Base-by-base conservation (phyloP, 1,140 invertebrate species). In the Drosophila obscura region DNA sequence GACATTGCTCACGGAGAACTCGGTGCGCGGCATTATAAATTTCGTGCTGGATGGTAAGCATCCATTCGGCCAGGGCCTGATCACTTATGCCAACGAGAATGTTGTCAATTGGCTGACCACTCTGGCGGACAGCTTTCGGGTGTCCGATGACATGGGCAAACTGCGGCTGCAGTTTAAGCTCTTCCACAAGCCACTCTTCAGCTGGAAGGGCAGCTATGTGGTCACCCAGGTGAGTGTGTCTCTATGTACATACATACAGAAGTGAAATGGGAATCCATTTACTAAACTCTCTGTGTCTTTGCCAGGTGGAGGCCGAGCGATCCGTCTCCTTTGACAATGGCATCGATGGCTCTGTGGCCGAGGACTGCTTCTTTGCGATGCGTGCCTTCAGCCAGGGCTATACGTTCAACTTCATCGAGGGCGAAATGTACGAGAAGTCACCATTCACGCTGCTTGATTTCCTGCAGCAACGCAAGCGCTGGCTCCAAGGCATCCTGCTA, bases 71-170 rank as follows among this genome's bases (percentile, higher is more conserved):
- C 98, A 99, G 93, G 98, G 98, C 2, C 93, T 99, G 9, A 99
- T 99, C 59, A 99, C 98, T 4, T 99, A 99, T 93, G 98, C 98
- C 1, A 99, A 99, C 92, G 98, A 98, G 92, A 95, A 97, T 93
- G 95, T 99, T 64, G 96, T 99, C 26, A 99, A 99, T 92, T 99
- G 98, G 98, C 93, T 99, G 28, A 99, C 98, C 2, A 99, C 98
- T 0, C 92, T 99, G 48, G 98, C 97, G 5, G 98, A 99, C 92
- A 97, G 96, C 82, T 99, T 99, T 92, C 94, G 98, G 77, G 98
- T 99, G 1, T 97, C 97, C 26, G 98, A 99, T 92, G 98, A 99
- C 87, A 98, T 99, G 97, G 98, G 98, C 72, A 99, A 99, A 92
- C 92, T 99, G 13, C 94, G 98, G 83, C 95, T 98, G 71, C 97